A percentile compares a stretch with the other conserved stretches of the same genome.
Conservation (phyloP, 2,888 invertebrate species). For the Drosophila antonietae region DNA sequence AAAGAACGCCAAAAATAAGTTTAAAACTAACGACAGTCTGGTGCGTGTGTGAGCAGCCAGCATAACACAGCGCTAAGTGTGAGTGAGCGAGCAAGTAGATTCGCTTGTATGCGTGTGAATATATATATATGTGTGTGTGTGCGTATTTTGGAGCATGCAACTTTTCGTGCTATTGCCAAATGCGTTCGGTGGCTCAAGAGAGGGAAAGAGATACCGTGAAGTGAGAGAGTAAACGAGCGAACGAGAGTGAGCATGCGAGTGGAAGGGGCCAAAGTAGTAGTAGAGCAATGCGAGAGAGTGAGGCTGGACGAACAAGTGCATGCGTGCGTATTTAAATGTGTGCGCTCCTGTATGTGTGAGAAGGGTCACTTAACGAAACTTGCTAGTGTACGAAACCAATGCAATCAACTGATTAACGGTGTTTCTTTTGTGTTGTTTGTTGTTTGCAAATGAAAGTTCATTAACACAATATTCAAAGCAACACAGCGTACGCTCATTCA, state of each 20-base stretch:
- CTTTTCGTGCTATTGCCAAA: constrained; percentile 72
- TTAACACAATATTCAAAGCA: constrained; percentile 60
- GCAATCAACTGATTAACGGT: constrained; percentile 50
- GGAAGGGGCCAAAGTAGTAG: constrained; percentile 26
- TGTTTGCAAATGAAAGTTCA: constrained; percentile 54
- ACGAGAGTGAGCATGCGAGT: constrained; percentile 32
- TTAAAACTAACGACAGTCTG: constrained; percentile 70
- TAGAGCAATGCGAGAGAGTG: constrained; percentile 36
- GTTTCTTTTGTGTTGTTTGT: constrained; percentile 11
- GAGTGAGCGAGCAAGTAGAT: constrained; percentile 43
- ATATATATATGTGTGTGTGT: constrained; percentile 41
- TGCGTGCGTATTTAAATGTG: constrained; percentile 29
- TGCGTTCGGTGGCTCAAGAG: constrained; percentile 59
- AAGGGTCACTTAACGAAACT: constrained; percentile 53
- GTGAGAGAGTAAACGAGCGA: constrained; percentile 15
- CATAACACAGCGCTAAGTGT: constrained; percentile 29
- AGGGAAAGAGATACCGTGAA: constrained; percentile 22
- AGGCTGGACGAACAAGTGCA: constrained; percentile 66
- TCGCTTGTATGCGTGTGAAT: constrained; percentile 38
- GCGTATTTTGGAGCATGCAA: constrained; percentile 72
- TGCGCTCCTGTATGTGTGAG: background rate
- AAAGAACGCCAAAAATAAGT: constrained; percentile 79
- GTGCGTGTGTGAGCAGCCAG: constrained; percentile 42
- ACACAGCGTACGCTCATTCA: constrained; percentile 56
- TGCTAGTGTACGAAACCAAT: constrained; percentile 51